Percentiles rank a stretch among this genome's conserved stretches.
phyloP scores from a whole-genome alignment of 2,113 vertebrate genomes.

The Indri indri region DNA sequence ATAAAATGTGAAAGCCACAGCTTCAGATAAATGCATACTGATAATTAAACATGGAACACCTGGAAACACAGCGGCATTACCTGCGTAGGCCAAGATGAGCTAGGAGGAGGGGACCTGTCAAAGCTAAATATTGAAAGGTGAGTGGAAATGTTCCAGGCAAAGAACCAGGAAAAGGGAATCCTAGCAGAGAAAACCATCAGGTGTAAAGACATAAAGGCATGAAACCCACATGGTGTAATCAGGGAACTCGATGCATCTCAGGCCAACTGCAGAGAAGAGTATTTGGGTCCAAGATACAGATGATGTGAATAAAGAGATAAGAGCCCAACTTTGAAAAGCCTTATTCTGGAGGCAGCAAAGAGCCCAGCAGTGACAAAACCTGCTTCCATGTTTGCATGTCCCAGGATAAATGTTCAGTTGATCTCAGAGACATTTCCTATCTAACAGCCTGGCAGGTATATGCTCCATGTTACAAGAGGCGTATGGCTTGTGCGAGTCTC shows the following conservation, averaged over 20 bases:
- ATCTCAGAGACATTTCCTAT: neutral
- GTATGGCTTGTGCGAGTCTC: accelerated
- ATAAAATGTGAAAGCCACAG: neutral
- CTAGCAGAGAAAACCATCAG: neutral
- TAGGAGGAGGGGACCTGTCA: neutral
- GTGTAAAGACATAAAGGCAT: neutral
- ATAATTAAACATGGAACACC: neutral
- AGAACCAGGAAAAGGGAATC: neutral
- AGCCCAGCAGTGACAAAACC: neutral
- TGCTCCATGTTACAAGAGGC: accelerated
- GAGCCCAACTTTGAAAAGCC: neutral
- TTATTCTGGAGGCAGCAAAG: neutral
- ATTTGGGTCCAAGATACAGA: neutral
- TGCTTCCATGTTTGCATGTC: neutral
- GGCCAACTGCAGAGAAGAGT: neutral
- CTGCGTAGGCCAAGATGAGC: neutral
- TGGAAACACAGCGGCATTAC: neutral
- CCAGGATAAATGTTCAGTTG: neutral
- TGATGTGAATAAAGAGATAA: neutral
- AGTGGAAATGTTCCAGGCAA: neutral
- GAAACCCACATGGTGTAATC: neutral
- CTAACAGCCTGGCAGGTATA: neutral
- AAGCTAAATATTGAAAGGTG: neutral
- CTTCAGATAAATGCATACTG: no score
- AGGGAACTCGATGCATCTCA: neutral